Evolutionary conservation across 2,113 vertebrate genomes (phyloP).

Genomic region (Ciconia stormi): DNA sequence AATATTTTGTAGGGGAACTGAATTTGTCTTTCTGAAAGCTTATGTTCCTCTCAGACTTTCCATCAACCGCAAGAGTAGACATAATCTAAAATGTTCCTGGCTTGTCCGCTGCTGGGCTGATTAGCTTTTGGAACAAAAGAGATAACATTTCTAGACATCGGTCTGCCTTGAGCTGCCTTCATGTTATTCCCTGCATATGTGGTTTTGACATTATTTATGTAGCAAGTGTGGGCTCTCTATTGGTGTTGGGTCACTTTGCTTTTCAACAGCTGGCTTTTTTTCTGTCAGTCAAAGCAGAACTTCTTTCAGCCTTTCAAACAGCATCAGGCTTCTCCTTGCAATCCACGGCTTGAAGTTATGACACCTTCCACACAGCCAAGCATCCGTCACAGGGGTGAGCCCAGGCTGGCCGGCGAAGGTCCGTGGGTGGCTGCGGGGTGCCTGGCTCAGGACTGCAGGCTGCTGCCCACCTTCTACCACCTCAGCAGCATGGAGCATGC

Average conservation of each 20-base stretch:
- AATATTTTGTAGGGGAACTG: background rate
- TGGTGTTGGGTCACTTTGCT: background rate
- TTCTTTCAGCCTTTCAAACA: background rate
- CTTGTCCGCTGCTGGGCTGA: background rate
- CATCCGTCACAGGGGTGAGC: background rate
- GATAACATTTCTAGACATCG: constrained; percentile 13
- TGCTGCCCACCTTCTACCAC: background rate
- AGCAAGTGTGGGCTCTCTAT: background rate
- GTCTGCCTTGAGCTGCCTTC: background rate
- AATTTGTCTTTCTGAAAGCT: background rate
- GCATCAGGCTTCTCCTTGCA: background rate
- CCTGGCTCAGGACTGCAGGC: rapidly evolving
- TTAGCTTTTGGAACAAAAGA: background rate
- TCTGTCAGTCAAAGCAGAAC: background rate
- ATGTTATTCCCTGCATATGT: background rate
- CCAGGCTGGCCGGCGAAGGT: background rate
- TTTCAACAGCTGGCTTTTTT: background rate
- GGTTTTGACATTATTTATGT: constrained; percentile 12
- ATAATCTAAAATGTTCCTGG: constrained; percentile 49
- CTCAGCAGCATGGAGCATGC: rapidly evolving
- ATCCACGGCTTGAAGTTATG: rapidly evolving
- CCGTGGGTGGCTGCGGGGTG: rapidly evolving
- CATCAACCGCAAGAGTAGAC: background rate
- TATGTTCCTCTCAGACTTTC: constrained; percentile 27
- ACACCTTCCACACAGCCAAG: rapidly evolving